Conservation (phyloP, 2,888 invertebrate genomes). For the Papilio protenor region DNA sequence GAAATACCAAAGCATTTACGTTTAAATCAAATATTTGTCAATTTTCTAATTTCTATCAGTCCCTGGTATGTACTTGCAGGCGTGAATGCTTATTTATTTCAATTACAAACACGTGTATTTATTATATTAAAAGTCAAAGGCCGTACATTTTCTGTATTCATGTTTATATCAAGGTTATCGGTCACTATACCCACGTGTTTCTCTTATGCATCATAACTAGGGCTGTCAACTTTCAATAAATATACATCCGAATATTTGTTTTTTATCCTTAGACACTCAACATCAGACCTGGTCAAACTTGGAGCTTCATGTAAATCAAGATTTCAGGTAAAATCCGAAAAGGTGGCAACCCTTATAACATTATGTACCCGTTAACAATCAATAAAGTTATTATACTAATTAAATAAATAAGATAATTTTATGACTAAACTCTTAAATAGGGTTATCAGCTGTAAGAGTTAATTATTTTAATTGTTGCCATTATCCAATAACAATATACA, state of each 20-base stretch:
- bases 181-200: slow-evolving; percentile 11
- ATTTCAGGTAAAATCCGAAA: too few relatives aligned
- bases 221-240: neutral
- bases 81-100: neutral
- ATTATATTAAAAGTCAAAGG: neutral
- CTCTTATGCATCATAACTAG: slow-evolving; percentile 9
- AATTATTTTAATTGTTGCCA: neutral
- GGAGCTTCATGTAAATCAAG: neutral
- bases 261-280: too few relatives aligned
- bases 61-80: neutral
- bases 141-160: neutral
- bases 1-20: neutral
- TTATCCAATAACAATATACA: neutral
- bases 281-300: too few relatives aligned
- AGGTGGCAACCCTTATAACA: neutral
- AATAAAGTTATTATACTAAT: slow-evolving; percentile 1
- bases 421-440: neutral
- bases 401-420: neutral
- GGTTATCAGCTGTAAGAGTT: neutral
- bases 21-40: neutral
- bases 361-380: neutral
- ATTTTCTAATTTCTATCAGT: neutral
- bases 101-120: neutral
- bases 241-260: neutral
- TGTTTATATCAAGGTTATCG: neutral